Evolutionary conservation across 2,113 vertebrate species (phyloP).

Genomic region (Vireo altiloquus): DNA sequence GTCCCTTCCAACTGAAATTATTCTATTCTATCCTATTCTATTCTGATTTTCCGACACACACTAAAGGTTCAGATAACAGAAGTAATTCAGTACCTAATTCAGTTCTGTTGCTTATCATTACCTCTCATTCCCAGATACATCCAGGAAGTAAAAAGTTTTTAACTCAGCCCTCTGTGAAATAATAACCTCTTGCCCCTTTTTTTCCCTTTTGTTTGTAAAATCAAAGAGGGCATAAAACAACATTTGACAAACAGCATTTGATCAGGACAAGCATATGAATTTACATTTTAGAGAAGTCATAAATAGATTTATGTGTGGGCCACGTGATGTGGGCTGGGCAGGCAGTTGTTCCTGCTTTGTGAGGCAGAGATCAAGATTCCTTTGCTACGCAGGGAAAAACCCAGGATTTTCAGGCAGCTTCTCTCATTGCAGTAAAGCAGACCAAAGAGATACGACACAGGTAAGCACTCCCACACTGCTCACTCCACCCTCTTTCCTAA

Average conservation of each 20-base stretch:
- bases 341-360: conserved; percentile 18
- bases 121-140: background rate
- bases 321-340: conserved; percentile 31
- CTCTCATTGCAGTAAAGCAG: background rate
- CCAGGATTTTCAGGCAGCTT: background rate
- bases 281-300: background rate
- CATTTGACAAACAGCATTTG: background rate
- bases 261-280: background rate
- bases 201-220: background rate
- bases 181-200: background rate
- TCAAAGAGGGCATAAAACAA: background rate
- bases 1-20: background rate
- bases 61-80: background rate
- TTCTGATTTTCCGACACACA: background rate
- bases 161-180: background rate
- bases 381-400: background rate
- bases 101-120: background rate
- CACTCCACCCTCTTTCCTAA: conserved; percentile 40
- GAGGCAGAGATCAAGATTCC: conserved; percentile 15
- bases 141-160: background rate
- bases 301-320: background rate
- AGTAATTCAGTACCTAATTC: background rate
- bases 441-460: background rate
- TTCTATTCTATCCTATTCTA: background rate
- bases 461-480: conserved; percentile 21